A percentile compares a stretch with the other conserved stretches of the same genome.
Conservation (phyloP, 2,888 invertebrate species). For the Drosophila aldrichi region DNA sequence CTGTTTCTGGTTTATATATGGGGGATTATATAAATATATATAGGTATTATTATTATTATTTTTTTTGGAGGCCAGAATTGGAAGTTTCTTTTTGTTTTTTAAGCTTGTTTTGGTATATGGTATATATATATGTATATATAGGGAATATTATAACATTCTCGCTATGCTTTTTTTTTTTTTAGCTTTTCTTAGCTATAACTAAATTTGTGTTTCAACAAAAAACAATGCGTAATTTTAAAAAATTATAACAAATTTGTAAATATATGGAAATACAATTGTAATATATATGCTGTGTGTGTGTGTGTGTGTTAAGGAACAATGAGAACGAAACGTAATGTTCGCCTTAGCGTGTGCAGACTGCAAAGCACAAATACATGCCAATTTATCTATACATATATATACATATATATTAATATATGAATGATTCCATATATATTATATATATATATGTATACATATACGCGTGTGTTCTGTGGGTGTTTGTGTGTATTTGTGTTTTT, state of each 20-base stretch:
- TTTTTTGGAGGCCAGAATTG: conserved; percentile 33
- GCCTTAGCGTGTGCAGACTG: conserved; percentile 16
- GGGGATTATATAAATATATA: conserved; percentile 1
- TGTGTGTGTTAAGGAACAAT: conserved; percentile 53
- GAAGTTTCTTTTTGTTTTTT: conserved; percentile 37
- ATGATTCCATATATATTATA: conserved; percentile 7
- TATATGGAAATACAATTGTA: conserved; percentile 65
- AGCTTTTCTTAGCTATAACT: conserved; percentile 48
- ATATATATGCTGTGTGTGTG: conserved; percentile 28
- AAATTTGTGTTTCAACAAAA: conserved; percentile 72
- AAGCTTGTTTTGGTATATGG: conserved; percentile 34
- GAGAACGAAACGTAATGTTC: conserved; percentile 42
- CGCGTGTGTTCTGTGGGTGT: neutral
- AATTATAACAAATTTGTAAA: conserved; percentile 73
- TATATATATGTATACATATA: conserved; percentile 18
- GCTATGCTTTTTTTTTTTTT: conserved; percentile 14
- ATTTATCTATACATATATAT: conserved; percentile 13
- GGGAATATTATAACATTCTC: conserved; percentile 51
- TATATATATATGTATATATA: conserved; percentile 18
- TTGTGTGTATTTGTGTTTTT: neutral
- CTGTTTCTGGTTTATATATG: conserved; percentile 5
- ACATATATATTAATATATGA: conserved; percentile 8
- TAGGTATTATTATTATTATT: no score
- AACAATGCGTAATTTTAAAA: conserved; percentile 62
- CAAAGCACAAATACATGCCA: conserved; percentile 5